Evolutionary conservation across 37 sponge, comb jelly and placozoan genomes (phyloP), one percentile per base, ranked within the genome.

Genomic region (Aplysina aerophoba): DNA sequence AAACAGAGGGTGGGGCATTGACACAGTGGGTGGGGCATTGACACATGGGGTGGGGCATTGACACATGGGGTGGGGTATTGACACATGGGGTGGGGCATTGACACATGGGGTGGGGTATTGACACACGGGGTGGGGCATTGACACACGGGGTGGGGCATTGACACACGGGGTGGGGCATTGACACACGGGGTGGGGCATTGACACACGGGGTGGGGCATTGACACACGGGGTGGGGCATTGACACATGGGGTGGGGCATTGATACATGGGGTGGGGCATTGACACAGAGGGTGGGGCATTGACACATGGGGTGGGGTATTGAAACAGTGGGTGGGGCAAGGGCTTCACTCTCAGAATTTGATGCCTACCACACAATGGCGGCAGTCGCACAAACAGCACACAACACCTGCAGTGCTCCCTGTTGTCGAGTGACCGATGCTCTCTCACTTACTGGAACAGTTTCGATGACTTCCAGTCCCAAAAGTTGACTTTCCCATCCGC

Each of bases 391-490:
- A 3, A 71, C 73, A 71, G n/a, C 20, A 71, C n/a, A 71, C 73
- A 71, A 67, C 30, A 5, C 3, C n/a, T 34, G 28, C n/a, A 28
- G 4, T 71, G 34, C 73, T 5, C 4, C 6, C 73, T n/a, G 14
- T 27, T 67, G 27, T 57, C 22, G 56, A 30, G 17, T 55, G 15
- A 15, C 59, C 56, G 15, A 6, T 38, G 53, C 33, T 35, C 34
- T 68, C 83, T 25, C 64, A 67, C 25, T 3, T 44, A 86, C 89
- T 83, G 85, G 83, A 55, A 86, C 36, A 98, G 82, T 68, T 87
- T 89, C 15, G 94, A 93, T 30, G 90, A 92, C 69, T 94, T 98
- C 97, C 97, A 98, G 50, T 98, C 99, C 99, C 99, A 98, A n/a
- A 95, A 88, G 24, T 89, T 91, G 50, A 96, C 89, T 31, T 88